These are phyloP conservation scores for Pholis gunnellus DNA, from an alignment of 2,113 vertebrate species.

Conservation along the genomic window DNA sequence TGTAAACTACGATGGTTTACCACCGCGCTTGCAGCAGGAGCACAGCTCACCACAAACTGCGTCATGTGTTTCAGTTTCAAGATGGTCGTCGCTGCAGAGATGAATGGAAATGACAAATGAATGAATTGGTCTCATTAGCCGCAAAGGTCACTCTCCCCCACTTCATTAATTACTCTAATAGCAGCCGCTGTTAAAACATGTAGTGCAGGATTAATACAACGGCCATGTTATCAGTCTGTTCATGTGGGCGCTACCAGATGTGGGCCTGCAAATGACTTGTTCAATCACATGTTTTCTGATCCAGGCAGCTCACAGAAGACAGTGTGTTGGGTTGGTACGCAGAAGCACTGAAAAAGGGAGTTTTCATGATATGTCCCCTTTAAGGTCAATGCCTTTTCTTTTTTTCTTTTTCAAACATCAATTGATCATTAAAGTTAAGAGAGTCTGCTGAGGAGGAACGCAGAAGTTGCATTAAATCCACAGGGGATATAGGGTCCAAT, in stretches of 20 bases:
- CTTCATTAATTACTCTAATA: conserved; percentile 36
- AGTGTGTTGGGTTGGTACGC: not conserved
- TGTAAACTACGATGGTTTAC: not conserved
- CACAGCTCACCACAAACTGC: conserved; percentile 45
- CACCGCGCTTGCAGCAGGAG: not conserved
- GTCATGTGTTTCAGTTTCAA: conserved; percentile 28
- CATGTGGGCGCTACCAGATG: not conserved
- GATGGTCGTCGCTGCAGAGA: not conserved
- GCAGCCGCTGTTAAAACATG: conserved; percentile 12
- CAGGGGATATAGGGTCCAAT: not conserved
- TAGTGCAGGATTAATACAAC: conserved; percentile 2
- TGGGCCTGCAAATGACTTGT: not conserved
- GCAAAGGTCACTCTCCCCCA: conserved; percentile 16
- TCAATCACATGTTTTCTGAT: no score
- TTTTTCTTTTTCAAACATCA: not conserved
- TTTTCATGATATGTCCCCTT: no score
- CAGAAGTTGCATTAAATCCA: not conserved
- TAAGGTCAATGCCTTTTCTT: not conserved
- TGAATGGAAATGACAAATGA: conserved; percentile 15
- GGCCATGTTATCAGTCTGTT: conserved; percentile 3
- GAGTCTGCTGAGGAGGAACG: not conserved
- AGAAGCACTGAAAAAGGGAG: no score
- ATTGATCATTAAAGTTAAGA: not conserved
- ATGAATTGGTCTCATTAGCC: conserved; percentile 19
- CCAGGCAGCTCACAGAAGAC: no score